Conservation (phyloP, 2,888 invertebrate species). For the Atethmia centrago region DNA sequence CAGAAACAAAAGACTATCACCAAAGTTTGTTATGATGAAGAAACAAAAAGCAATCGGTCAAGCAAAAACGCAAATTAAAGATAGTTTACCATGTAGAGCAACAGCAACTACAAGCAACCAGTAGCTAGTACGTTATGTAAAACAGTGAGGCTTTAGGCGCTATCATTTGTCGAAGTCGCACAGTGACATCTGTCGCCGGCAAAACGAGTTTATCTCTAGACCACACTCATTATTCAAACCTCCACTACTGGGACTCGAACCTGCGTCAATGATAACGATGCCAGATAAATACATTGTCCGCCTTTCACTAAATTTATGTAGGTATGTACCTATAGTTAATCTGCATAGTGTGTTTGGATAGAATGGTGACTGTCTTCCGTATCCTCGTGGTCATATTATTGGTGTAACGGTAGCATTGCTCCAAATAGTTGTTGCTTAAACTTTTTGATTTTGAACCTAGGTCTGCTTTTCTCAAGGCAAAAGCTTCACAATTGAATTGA, state of each 20-base stretch:
- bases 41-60: conserved; percentile 23
- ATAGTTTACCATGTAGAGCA: conserved; percentile 36
- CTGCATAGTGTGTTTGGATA: conserved; percentile 49
- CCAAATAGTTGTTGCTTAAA: conserved; percentile 5
- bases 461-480: background rate
- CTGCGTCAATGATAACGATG: conserved; percentile 70
- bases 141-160: conserved; percentile 71
- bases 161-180: conserved; percentile 83
- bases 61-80: conserved; percentile 28
- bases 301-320: conserved; percentile 70
- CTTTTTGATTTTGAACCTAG: background rate
- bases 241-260: conserved; percentile 76
- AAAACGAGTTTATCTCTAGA: conserved; percentile 82
- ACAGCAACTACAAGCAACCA: conserved; percentile 36
- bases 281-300: conserved; percentile 69
- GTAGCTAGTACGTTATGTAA: conserved; percentile 66
- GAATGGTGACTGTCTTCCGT: conserved; percentile 59
- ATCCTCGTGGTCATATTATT: conserved; percentile 55
- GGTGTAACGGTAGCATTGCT: conserved; percentile 5
- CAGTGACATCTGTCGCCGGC: conserved; percentile 82
- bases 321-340: conserved; percentile 50
- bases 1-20: conserved; percentile 12
- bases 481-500: background rate
- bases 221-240: conserved; percentile 81
- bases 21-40: background rate